phyloP scores from a whole-genome alignment of 2,888 invertebrate genomes.

The Aleiodes testaceus region DNA sequence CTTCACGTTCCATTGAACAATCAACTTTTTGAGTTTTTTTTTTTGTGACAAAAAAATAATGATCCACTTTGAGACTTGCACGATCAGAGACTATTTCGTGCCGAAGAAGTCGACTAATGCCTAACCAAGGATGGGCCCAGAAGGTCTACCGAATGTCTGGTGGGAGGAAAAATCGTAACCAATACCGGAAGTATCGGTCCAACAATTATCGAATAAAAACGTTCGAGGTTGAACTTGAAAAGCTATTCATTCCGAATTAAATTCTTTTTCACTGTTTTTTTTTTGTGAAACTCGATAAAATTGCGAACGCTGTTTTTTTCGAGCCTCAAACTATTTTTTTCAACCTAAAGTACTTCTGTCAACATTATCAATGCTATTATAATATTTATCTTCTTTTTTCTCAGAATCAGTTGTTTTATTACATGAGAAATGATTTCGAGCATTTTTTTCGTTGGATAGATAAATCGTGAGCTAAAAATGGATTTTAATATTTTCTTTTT shows the following conservation, averaged over 20 bases:
- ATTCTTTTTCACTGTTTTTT: neutral
- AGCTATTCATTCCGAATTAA: neutral
- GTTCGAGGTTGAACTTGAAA: conserved; percentile 20
- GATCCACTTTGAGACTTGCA: conserved; percentile 46
- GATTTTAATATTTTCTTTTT: no score
- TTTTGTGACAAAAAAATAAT: conserved; percentile 19
- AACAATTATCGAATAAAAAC: conserved; percentile 19
- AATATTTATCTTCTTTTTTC: no score
- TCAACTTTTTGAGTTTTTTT: conserved; percentile 2
- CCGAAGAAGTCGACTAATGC: conserved; percentile 20
- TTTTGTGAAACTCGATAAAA: no score
- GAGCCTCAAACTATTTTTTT: no score
- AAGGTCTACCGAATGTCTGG: conserved; percentile 52
- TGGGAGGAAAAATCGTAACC: conserved; percentile 52
- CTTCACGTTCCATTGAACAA: conserved; percentile 16
- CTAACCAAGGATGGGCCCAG: conserved; percentile 50
- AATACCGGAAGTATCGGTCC: conserved; percentile 50
- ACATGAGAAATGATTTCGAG: neutral
- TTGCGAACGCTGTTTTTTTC: no score
- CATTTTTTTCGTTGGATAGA: neutral
- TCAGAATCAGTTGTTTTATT: neutral
- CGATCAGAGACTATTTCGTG: conserved; percentile 50
- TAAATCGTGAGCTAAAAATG: no score
- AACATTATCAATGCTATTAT: no score
- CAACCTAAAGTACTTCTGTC: no score